A percentile compares a stretch with the other conserved stretches of the same genome.
phyloP scores from a whole-genome alignment of 2,888 invertebrate genomes.

The Eutolmus rufibarbis region DNA sequence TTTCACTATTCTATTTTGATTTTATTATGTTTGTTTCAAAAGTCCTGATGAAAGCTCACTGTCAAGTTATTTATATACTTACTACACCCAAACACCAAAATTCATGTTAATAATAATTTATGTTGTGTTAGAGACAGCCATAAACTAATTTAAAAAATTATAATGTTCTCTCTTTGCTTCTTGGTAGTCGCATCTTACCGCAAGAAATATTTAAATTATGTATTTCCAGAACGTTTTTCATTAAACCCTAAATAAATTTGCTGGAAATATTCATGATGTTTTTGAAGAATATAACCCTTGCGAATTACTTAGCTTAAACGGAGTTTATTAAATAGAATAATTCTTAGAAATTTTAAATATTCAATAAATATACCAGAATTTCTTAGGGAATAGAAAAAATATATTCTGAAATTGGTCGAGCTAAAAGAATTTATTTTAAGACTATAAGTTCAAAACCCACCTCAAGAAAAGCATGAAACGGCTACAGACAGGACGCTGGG shows the following conservation, averaged over 20 bases:
- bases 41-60: too few species aligned
- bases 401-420: too few species aligned
- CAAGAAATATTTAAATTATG: not conserved
- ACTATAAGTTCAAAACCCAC: not conserved
- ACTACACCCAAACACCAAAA: too few species aligned
- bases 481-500: not conserved
- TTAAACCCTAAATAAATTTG: not conserved
- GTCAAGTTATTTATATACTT: too few species aligned
- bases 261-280: not conserved
- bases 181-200: too few species aligned
- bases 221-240: not conserved
- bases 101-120: too few species aligned
- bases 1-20: too few species aligned
- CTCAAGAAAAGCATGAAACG: not conserved
- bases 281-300: not conserved
- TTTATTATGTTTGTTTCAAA: too few species aligned
- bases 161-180: too few species aligned
- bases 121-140: too few species aligned
- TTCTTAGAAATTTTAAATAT: not conserved
- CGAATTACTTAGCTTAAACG: not conserved
- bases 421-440: too few species aligned
- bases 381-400: not conserved
- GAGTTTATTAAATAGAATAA: not conserved
- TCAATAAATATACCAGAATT: not conserved
- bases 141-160: too few species aligned